Percentiles rank a stretch among this genome's conserved stretches.
These are phyloP conservation scores for Palythoa grandiflora DNA, from an alignment of 92 coral and sea anemone genomes.

Conservation along the genomic window DNA sequence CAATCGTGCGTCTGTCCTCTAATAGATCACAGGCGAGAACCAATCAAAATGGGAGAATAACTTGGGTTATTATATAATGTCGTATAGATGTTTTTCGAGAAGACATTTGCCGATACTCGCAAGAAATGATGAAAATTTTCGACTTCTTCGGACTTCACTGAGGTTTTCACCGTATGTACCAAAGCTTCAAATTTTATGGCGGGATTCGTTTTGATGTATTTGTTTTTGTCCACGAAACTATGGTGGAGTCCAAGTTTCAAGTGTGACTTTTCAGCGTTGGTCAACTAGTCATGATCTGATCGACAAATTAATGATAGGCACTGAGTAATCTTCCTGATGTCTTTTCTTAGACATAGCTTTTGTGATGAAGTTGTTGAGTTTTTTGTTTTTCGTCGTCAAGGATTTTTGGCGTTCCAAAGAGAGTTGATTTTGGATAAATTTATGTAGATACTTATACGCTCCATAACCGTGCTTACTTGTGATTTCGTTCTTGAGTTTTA, in stretches of 20 bases:
- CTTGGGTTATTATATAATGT: too few species aligned
- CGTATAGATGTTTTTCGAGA: not conserved
- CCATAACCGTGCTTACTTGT: constrained; percentile 18
- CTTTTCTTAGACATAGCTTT: constrained; percentile 1
- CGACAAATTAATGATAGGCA: constrained; percentile 12
- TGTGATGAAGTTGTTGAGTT: constrained; percentile 23
- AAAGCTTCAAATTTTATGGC: not conserved
- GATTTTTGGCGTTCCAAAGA: constrained; percentile 22
- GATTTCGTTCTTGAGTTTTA: not conserved
- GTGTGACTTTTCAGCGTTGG: constrained; percentile 7
- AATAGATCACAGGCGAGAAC: too few species aligned
- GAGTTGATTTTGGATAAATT: not conserved
- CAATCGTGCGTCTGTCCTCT: too few species aligned
- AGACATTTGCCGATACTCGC: constrained; percentile 4
- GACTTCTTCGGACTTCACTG: not conserved
- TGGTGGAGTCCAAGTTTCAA: too few species aligned
- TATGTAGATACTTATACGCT: constrained; percentile 20
- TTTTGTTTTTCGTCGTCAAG: constrained; percentile 33
- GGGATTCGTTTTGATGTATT: constrained; percentile 4
- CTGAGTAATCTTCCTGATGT: constrained; percentile 9
- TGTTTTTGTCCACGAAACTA: not conserved
- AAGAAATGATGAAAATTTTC: constrained; percentile 9
- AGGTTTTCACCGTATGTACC: not conserved
- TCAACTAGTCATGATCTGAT: not conserved
- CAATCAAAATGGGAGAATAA: too few species aligned